A percentile compares a stretch with the other conserved stretches of the same genome.
phyloP scores from a whole-genome alignment of 2,113 vertebrate species.

The Rattus rattus region DNA sequence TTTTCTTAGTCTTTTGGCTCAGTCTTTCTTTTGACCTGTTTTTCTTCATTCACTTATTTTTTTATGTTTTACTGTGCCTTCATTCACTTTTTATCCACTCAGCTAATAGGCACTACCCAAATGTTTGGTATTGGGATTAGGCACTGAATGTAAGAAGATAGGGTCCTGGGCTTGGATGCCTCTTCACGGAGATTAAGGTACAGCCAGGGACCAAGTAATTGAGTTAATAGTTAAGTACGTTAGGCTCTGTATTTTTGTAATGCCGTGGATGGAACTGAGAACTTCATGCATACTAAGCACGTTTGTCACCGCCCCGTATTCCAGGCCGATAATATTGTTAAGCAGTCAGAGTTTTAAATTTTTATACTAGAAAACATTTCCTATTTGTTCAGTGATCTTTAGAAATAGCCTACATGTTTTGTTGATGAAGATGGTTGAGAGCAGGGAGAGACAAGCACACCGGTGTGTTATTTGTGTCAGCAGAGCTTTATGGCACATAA shows the following conservation, averaged over 20 bases:
- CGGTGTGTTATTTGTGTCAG: conserved; percentile 25
- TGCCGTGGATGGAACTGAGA: not conserved
- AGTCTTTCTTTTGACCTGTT: conserved; percentile 29
- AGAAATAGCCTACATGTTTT: conserved; percentile 1
- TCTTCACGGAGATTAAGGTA: not conserved
- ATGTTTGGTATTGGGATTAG: not conserved
- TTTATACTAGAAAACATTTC: conserved; percentile 5
- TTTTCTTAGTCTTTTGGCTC: not conserved
- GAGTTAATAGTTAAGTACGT: conserved; percentile 1
- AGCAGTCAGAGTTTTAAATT: not conserved
- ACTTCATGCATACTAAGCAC: not conserved
- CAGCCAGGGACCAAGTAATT: not conserved
- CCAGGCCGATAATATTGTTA: conserved; percentile 1
- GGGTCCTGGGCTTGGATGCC: not conserved
- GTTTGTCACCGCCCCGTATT: not conserved
- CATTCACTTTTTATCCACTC: conserved; percentile 20
- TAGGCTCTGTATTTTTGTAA: not conserved
- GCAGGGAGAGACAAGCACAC: not conserved
- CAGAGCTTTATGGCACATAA: not conserved
- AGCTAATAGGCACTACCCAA: not conserved
- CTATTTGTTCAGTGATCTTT: conserved; percentile 27
- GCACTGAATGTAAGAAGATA: not conserved
- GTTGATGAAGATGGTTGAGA: not conserved
- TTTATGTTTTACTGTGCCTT: not conserved
- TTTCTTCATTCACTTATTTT: conserved; percentile 15